phyloP scores from a whole-genome alignment of 2,797 vertebrate genomes.

The Poecilia velifera region DNA sequence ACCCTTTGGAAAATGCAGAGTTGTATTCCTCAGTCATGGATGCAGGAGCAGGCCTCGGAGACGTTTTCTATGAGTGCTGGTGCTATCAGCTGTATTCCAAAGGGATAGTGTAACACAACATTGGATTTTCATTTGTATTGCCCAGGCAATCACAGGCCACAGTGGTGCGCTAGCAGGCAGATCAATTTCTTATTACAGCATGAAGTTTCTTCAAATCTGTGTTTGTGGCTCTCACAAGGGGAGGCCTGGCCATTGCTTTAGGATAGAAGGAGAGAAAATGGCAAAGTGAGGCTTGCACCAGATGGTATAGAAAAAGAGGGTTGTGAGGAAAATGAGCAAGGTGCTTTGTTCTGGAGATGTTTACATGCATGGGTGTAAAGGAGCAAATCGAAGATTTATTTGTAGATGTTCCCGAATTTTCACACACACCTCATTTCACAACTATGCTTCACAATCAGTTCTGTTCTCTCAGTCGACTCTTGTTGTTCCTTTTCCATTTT shows the following conservation, averaged over 20 bases:
- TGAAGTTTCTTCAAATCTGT: constrained; percentile 66
- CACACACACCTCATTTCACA: constrained; percentile 44
- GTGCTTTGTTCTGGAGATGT: constrained; percentile 13
- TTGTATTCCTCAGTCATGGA: constrained; percentile 11
- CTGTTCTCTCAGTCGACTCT: constrained; percentile 19
- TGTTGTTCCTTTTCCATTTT: background rate
- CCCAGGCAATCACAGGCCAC: constrained; percentile 74
- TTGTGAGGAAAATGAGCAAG: constrained; percentile 20
- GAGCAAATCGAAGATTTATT: constrained; percentile 7
- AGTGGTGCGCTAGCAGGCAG: constrained; percentile 69
- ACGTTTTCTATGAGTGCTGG: constrained; percentile 54
- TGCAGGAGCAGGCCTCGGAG: constrained; percentile 21
- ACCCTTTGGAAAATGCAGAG: constrained; percentile 42
- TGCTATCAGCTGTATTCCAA: constrained; percentile 69
- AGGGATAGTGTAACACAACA: constrained; percentile 64
- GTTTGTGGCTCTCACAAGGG: constrained; percentile 42
- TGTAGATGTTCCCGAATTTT: constrained; percentile 23
- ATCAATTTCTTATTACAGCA: constrained; percentile 84
- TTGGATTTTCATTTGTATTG: constrained; percentile 81
- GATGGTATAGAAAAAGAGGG: constrained; percentile 17
- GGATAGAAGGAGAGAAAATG: constrained; percentile 26
- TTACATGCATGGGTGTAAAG: background rate
- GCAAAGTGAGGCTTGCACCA: constrained; percentile 5
- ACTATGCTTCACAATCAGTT: constrained; percentile 34
- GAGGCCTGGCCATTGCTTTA: constrained; percentile 22